Evolutionary conservation across 2,113 vertebrate genomes (phyloP).

Genomic region (Petrocephalus zakoni): DNA sequence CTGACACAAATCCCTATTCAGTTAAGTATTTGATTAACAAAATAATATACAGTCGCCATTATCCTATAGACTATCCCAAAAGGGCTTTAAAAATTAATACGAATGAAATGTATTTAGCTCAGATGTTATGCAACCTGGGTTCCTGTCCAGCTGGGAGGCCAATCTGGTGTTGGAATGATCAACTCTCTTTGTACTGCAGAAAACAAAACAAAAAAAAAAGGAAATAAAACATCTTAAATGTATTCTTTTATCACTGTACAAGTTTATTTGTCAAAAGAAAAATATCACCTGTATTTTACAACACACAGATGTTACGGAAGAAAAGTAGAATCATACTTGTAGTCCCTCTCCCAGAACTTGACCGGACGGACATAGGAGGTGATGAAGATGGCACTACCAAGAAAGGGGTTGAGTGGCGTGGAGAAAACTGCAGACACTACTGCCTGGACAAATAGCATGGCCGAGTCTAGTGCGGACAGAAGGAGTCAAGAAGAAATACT

Average conservation of each 20-base stretch:
- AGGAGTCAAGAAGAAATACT: conserved; percentile 57
- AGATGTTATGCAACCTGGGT: conserved; percentile 66
- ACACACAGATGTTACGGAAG: background rate
- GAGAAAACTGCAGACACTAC: conserved; percentile 77
- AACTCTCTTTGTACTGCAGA: conserved; percentile 76
- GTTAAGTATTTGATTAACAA: background rate
- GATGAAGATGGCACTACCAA: conserved; percentile 87
- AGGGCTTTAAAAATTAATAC: background rate
- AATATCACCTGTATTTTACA: conserved; percentile 5
- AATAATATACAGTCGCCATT: background rate
- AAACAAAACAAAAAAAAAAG: conserved; percentile 30
- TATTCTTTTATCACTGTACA: background rate
- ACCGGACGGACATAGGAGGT: conserved; percentile 83
- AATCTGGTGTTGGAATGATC: conserved; percentile 86
- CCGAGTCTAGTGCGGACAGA: conserved; percentile 63
- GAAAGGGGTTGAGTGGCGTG: conserved; percentile 78
- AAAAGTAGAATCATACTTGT: conserved; percentile 66
- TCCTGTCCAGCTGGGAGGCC: conserved; percentile 83
- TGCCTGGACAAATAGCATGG: conserved; percentile 82
- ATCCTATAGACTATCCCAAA: background rate
- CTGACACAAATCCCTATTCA: background rate
- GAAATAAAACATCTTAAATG: background rate
- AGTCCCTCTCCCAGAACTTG: conserved; percentile 88
- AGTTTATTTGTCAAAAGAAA: background rate
- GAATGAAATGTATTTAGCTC: background rate